Evolutionary conservation across 1,140 invertebrate species (phyloP), one percentile per base, ranked within the genome.

Genomic region (Pararge aegeria): DNA sequence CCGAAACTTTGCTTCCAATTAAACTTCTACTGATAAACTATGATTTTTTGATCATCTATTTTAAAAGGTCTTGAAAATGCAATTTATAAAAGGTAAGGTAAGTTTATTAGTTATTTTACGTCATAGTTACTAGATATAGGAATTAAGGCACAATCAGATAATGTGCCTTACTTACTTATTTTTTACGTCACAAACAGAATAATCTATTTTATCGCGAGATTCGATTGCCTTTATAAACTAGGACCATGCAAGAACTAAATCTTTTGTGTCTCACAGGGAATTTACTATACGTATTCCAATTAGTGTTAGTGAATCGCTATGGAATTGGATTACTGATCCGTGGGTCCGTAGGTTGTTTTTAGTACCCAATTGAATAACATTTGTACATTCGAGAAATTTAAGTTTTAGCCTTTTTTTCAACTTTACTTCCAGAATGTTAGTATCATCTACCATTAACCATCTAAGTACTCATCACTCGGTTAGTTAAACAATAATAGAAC

Each of bases 191-290:
- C 38, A 42, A 42, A 42, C 5, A 9, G 38, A 42, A 42, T 42
- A 16, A 15, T 42, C 38, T 42, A 24, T 24, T 12, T 42, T 42
- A 42, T 42, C 38, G 3, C 13, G 38, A 16, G 2, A 42, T 42
- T 16, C 15, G 18, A 9, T 42, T 18, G 5, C 16, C 38, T 42
- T 38, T 13, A 38, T 15, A 42, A 42, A 42, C 6, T 13, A 6
- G 16, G 13, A 18, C 38, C 5, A 18, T 42, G 18, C 3, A 15
- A 16, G 4, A 42, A 42, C 13, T 42, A 42, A 42, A 42, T 42
- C 38, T 42, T 42, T 42, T 42, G 38, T 42, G 38, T 42, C 38
- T 42, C 38, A 5, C 10, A 42, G 3, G 38, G 18, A 42, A 42
- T 18, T 13, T 16, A 15, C 13, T 15, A 3, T 42, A 34, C 30